Evolutionary conservation across 2,113 vertebrate genomes (phyloP).

Genomic region (Heterocephalus glaber): DNA sequence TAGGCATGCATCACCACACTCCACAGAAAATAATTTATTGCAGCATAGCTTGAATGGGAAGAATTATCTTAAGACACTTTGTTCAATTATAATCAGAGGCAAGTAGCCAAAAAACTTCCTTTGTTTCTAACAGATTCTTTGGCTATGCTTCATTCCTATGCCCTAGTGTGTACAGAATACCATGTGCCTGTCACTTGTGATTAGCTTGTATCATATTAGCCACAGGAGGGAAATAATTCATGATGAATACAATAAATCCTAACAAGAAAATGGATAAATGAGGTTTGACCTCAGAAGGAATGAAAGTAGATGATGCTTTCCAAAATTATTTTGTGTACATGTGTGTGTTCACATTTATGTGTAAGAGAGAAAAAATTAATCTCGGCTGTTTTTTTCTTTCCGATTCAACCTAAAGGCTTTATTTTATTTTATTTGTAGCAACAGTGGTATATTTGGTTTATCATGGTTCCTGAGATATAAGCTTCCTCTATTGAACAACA

Average conservation of each 20-base stretch:
- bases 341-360: neutral
- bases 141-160: neutral
- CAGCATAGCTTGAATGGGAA: constrained; percentile 36
- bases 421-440: neutral
- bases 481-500: neutral
- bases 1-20: neutral
- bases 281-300: neutral
- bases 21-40: constrained; percentile 10
- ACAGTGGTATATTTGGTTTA: neutral
- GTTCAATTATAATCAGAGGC: constrained; percentile 67
- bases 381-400: neutral
- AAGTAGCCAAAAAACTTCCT: neutral
- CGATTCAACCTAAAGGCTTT: neutral
- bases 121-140: neutral
- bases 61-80: neutral
- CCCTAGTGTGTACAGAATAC: neutral
- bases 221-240: neutral
- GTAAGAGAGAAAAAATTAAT: neutral
- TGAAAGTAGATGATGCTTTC: fast-evolving
- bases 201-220: neutral
- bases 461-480: neutral
- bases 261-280: neutral
- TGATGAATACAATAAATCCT: neutral
- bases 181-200: neutral
- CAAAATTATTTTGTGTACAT: neutral